Evolutionary conservation across 2,797 vertebrate genomes (phyloP).

Genomic region (Luscinia luscinia): DNA sequence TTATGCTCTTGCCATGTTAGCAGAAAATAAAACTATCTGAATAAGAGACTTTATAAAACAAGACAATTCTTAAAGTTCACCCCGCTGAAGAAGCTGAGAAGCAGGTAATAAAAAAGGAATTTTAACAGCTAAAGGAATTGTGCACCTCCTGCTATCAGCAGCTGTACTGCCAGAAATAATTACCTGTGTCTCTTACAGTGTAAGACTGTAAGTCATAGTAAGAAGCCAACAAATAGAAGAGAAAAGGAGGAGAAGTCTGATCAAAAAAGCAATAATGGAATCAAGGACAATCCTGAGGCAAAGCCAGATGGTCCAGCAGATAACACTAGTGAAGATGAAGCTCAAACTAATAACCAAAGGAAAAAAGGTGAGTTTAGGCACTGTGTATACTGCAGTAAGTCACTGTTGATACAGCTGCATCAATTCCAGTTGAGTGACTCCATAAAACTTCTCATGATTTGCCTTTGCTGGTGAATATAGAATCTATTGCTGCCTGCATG

Average conservation of each 20-base stretch:
- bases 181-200: conserved; percentile 75
- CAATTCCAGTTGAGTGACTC: neutral
- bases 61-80: neutral
- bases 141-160: neutral
- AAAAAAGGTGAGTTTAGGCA: conserved; percentile 81
- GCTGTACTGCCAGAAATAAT: conserved; percentile 29
- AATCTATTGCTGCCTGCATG: neutral
- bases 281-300: conserved; percentile 81
- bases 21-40: neutral
- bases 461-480: neutral
- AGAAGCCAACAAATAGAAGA: conserved; percentile 80
- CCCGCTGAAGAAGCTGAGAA: neutral
- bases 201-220: conserved; percentile 81
- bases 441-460: neutral
- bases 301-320: conserved; percentile 70
- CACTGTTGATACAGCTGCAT: neutral
- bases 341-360: conserved; percentile 79
- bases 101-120: neutral
- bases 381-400: neutral
- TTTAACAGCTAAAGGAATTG: neutral
- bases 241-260: conserved; percentile 84
- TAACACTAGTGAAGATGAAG: conserved; percentile 80
- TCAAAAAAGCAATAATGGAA: conserved; percentile 78
- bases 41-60: neutral
- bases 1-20: neutral